A percentile compares a stretch with the other conserved stretches of the same genome.
phyloP scores from a whole-genome alignment of 2,113 vertebrate genomes.

The Sander lucioperca region DNA sequence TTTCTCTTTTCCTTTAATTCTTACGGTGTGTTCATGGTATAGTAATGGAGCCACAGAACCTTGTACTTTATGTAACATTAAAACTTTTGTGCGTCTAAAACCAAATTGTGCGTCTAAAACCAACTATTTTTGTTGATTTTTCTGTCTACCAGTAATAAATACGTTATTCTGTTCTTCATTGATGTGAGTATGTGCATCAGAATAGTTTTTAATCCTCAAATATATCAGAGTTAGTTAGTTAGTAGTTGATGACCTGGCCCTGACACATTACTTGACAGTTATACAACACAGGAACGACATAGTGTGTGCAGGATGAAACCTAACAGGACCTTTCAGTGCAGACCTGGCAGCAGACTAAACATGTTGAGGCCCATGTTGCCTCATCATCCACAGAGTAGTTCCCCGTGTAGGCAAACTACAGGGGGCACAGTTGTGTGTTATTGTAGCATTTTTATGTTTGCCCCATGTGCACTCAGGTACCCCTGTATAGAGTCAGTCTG shows the following conservation, averaged over 20 bases:
- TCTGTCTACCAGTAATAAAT: background rate
- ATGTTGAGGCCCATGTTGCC: slow-evolving; percentile 48
- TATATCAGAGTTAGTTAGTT: background rate
- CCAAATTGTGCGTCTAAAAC: too few relatives aligned
- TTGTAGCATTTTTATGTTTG: slow-evolving; percentile 7
- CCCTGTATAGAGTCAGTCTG: background rate
- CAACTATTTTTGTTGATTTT: too few relatives aligned
- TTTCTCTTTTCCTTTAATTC: too few relatives aligned
- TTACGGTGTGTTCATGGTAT: too few relatives aligned
- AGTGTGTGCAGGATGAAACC: slow-evolving; percentile 8
- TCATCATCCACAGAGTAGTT: slow-evolving; percentile 15
- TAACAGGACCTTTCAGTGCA: slow-evolving; percentile 21
- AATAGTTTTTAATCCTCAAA: background rate
- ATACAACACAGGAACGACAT: slow-evolving; percentile 29
- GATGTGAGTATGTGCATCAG: background rate
- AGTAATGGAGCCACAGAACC: background rate
- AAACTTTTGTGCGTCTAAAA: background rate
- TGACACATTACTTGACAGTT: slow-evolving; percentile 39
- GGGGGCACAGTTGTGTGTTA: slow-evolving; percentile 18
- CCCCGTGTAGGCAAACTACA: slow-evolving; percentile 18
- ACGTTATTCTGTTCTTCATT: background rate
- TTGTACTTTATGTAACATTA: background rate
- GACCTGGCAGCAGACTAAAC: slow-evolving; percentile 59
- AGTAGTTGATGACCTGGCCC: background rate
- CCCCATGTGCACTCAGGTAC: slow-evolving; percentile 17